A percentile compares a stretch with the other conserved stretches of the same genome.
Conservation (phyloP, 1,140 invertebrate genomes). For the Trichogramma pretiosum region DNA sequence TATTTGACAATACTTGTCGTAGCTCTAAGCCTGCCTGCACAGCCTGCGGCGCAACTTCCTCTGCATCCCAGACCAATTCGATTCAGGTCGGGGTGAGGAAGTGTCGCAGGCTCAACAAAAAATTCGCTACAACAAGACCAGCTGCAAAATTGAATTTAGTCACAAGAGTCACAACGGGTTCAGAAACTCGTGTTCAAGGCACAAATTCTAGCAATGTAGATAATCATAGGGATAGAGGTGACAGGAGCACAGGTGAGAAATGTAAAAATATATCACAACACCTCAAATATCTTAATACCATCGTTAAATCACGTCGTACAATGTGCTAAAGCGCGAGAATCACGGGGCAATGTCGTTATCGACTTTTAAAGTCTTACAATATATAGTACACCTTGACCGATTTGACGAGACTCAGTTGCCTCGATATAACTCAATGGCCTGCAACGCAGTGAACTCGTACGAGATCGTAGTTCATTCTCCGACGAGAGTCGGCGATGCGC, state of each 20-base stretch:
- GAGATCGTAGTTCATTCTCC: too few species aligned
- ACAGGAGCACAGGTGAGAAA: too few species aligned
- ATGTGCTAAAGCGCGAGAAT: too few species aligned
- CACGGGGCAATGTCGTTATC: too few species aligned
- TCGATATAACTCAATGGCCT: too few species aligned
- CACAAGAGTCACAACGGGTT: slow-evolving; percentile 28
- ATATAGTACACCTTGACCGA: slow-evolving; percentile 9
- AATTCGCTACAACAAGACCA: slow-evolving; percentile 28
- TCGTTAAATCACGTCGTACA: too few species aligned
- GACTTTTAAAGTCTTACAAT: slow-evolving; percentile 12
- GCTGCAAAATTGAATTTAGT: slow-evolving; percentile 26
- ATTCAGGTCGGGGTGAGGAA: slow-evolving; percentile 38
- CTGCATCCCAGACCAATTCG: slow-evolving; percentile 34
- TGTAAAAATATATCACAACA: background rate
- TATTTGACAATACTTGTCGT: slow-evolving; percentile 37
- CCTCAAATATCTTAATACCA: too few species aligned
- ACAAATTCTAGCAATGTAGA: slow-evolving; percentile 26
- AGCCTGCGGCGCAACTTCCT: slow-evolving; percentile 39
- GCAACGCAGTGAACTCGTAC: too few species aligned
- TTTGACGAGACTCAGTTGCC: too few species aligned
- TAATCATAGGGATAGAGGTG: too few species aligned
- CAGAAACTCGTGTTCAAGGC: slow-evolving; percentile 29
- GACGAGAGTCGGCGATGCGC: too few species aligned
- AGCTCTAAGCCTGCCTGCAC: slow-evolving; percentile 35
- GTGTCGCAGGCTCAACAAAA: slow-evolving; percentile 35